Conservation (phyloP, 2,888 invertebrate species). For the Caenorhabditis sp. region DNA sequence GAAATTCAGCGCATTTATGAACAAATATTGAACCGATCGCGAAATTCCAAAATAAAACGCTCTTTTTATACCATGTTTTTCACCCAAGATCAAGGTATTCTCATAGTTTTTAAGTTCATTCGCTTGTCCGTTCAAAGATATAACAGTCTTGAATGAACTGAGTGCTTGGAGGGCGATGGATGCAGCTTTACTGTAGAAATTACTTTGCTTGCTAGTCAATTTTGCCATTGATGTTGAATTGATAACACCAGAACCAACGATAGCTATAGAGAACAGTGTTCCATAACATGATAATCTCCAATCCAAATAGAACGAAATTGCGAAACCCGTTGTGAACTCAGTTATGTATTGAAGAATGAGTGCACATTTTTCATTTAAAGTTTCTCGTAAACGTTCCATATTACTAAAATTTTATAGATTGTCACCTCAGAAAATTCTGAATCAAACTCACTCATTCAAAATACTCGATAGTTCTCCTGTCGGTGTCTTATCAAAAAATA, state of each 20-base stretch:
- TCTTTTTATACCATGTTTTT: slow-evolving; percentile 52
- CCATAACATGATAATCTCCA: slow-evolving; percentile 66
- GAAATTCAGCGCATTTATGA: slow-evolving; percentile 68
- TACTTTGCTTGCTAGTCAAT: slow-evolving; percentile 18
- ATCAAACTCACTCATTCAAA: slow-evolving; percentile 73
- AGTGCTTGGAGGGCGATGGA: slow-evolving; percentile 30
- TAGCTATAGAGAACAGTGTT: slow-evolving; percentile 65
- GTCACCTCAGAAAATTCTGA: background rate
- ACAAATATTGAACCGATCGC: slow-evolving; percentile 67
- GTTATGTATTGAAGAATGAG: slow-evolving; percentile 51
- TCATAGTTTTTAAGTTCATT: slow-evolving; percentile 49
- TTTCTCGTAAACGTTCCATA: slow-evolving; percentile 62
- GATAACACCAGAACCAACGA: slow-evolving; percentile 58
- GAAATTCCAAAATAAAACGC: slow-evolving; percentile 68
- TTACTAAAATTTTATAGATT: slow-evolving; percentile 49
- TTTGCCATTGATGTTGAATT: slow-evolving; percentile 46
- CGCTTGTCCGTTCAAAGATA: slow-evolving; percentile 29
- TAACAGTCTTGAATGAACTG: slow-evolving; percentile 24
- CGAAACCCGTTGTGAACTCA: slow-evolving; percentile 34
- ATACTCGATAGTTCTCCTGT: slow-evolving; percentile 73
- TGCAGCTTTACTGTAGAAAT: slow-evolving; percentile 29
- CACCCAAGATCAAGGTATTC: slow-evolving; percentile 47
- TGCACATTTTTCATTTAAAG: slow-evolving; percentile 63
- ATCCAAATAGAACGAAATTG: slow-evolving; percentile 54
- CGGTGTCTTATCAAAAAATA: slow-evolving; percentile 73